phyloP scores from a whole-genome alignment of 1,140 invertebrate genomes.

The Hypsibius dujardini region DNA sequence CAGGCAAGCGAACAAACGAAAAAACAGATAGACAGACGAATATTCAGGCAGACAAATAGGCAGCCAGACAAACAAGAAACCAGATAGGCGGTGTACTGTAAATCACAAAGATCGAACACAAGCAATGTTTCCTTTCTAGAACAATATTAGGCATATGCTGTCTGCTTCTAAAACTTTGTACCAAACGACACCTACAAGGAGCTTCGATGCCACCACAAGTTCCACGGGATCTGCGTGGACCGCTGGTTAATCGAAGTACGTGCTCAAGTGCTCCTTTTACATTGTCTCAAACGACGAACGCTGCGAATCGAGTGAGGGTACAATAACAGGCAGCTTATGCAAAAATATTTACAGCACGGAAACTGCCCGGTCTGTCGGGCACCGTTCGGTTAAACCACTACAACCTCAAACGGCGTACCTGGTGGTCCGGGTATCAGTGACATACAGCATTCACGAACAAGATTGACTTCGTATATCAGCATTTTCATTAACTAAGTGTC shows the following conservation, averaged over 20 bases:
- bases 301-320: too few relatives aligned
- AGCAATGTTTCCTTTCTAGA: too few relatives aligned
- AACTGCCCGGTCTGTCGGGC: slow-evolving; percentile 11
- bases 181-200: background rate
- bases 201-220: background rate
- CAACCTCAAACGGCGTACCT: background rate
- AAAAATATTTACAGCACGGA: slow-evolving; percentile 9
- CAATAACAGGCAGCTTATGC: background rate
- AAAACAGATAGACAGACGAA: too few relatives aligned
- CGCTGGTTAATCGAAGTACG: background rate
- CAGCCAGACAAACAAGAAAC: too few relatives aligned
- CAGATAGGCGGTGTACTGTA: too few relatives aligned
- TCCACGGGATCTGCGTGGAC: background rate
- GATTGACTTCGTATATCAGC: too few relatives aligned
- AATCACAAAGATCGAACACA: too few relatives aligned
- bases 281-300: too few relatives aligned
- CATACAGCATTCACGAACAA: too few relatives aligned
- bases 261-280: background rate
- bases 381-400: background rate
- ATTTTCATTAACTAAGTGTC: too few relatives aligned
- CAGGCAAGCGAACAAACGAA: too few relatives aligned
- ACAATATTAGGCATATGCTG: background rate
- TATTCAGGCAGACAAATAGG: too few relatives aligned
- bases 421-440: background rate
- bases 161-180: background rate